These are phyloP conservation scores for Homalodisca vitripennis DNA, from an alignment of 1,140 invertebrate species.

Conservation along the genomic window DNA sequence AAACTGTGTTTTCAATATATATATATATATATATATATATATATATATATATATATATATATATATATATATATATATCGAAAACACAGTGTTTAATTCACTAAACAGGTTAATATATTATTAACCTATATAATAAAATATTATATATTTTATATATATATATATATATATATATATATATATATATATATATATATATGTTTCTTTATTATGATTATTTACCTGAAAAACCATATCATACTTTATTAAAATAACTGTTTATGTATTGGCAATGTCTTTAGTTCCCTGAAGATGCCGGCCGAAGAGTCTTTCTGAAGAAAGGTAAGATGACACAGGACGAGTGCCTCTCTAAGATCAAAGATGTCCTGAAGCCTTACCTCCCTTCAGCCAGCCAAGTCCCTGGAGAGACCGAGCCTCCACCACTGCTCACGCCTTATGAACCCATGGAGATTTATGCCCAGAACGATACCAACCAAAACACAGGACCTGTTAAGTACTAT, in stretches of 20 bases:
- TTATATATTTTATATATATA: not conserved
- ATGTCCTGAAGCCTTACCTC: not conserved
- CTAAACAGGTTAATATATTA: not conserved
- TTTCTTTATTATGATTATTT: not conserved
- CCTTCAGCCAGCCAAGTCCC: not conserved
- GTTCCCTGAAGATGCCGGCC: not conserved
- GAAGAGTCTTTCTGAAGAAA: constrained; percentile 1
- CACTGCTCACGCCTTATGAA: not conserved
- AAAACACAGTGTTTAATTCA: too few relatives aligned
- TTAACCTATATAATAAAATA: not conserved
- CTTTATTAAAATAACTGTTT: not conserved
- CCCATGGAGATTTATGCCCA: not conserved
- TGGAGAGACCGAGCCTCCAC: too few relatives aligned
- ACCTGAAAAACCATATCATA: not conserved
- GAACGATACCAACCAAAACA: not conserved
- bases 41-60: too few relatives aligned
- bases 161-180: not conserved
- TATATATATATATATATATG: not conserved
- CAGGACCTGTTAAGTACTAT: not conserved
- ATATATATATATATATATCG: too few relatives aligned
- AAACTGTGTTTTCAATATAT: too few relatives aligned
- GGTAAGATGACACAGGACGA: not conserved
- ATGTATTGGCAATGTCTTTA: not conserved
- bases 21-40: too few relatives aligned
- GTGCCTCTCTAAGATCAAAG: not conserved